Percentiles rank a stretch among this genome's conserved stretches.
These are phyloP conservation scores for Philopotamus ludificatus DNA, from an alignment of 1,140 invertebrate species.

Conservation along the genomic window DNA sequence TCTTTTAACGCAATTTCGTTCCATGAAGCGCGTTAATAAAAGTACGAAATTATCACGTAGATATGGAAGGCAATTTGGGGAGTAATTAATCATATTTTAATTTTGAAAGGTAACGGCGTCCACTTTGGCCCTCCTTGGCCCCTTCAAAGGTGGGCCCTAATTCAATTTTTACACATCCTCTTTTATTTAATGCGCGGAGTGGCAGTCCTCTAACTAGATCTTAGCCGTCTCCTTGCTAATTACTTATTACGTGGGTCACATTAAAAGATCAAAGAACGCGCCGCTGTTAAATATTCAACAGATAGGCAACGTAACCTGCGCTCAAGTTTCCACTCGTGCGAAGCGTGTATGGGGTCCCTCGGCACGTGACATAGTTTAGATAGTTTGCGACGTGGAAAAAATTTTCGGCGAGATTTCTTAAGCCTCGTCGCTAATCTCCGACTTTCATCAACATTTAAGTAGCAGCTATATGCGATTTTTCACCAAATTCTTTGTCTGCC, in stretches of 20 bases:
- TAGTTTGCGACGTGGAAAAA: no score
- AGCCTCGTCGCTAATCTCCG: no score
- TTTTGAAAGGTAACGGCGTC: background rate
- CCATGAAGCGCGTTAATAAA: no score
- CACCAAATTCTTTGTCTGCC: no score
- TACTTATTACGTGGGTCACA: constrained; percentile 38
- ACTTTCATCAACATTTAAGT: no score
- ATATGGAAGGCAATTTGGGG: background rate
- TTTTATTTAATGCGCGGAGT: constrained; percentile 25
- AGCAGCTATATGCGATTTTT: no score
- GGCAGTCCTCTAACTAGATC: constrained; percentile 33
- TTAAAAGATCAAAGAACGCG: constrained; percentile 23
- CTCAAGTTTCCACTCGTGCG: constrained; percentile 3
- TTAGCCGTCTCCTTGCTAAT: constrained; percentile 33
- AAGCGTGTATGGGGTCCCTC: no score
- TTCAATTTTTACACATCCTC: constrained; percentile 29
- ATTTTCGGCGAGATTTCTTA: no score
- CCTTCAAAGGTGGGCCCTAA: constrained; percentile 6
- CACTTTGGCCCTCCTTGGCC: background rate
- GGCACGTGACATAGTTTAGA: no score
- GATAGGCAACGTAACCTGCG: constrained; percentile 2
- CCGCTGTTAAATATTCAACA: constrained; percentile 19
- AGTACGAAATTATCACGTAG: no score
- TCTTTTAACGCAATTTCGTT: no score
- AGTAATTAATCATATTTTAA: background rate